A percentile compares a stretch with the other conserved stretches of the same genome.
Conservation (phyloP, 2,888 invertebrate genomes). For the Spilarctia lutea region DNA sequence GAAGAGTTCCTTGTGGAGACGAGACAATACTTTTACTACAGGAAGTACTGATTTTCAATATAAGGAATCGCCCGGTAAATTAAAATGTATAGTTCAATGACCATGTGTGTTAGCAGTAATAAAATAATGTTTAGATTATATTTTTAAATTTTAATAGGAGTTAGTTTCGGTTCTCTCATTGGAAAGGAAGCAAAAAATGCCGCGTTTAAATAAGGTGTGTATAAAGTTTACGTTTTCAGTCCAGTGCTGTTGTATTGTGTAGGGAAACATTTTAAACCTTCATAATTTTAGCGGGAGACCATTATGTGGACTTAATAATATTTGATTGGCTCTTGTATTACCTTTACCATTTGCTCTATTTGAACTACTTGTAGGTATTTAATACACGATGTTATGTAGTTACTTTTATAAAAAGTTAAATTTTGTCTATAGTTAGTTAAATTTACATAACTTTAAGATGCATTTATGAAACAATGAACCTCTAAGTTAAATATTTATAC, state of each 20-base stretch:
- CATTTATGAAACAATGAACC: conserved; percentile 53
- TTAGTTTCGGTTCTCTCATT: background rate
- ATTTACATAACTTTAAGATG: conserved; percentile 42
- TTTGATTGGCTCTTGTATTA: background rate
- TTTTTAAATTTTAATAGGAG: background rate
- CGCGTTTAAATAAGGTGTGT: too few relatives aligned
- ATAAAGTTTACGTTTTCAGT: too few relatives aligned
- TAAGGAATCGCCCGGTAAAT: background rate
- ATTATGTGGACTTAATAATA: background rate
- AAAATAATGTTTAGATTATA: background rate
- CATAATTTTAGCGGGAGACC: background rate
- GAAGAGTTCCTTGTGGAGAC: background rate
- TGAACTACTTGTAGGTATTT: too few relatives aligned
- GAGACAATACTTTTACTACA: background rate
- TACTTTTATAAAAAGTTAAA: conserved; percentile 29
- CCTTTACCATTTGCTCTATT: too few relatives aligned
- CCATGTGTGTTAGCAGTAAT: background rate
- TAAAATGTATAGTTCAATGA: background rate
- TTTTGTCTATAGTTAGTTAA: conserved; percentile 33
- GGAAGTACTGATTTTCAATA: background rate
- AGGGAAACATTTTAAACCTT: background rate
- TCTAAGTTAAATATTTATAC: conserved; percentile 54
- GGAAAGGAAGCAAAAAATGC: too few relatives aligned
- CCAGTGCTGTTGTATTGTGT: too few relatives aligned
- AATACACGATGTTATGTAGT: too few relatives aligned